Evolutionary conservation across 2,797 vertebrate genomes (phyloP), one percentile per base, ranked within the genome.

Genomic region (Tiaroga cobitis): DNA sequence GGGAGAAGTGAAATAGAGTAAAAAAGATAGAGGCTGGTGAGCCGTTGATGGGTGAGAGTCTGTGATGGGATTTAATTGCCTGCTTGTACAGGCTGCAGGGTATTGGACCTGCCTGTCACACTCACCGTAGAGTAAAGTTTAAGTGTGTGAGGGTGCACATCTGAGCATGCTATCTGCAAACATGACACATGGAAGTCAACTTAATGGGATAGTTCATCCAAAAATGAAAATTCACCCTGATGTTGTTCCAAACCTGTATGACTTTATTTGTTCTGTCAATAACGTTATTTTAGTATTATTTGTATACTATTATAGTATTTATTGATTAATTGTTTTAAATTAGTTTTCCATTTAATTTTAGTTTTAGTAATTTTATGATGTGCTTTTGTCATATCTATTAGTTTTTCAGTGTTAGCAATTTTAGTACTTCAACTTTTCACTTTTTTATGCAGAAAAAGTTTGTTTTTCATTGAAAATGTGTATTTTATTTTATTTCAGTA

Each of bases 31-130:
- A 81, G 85, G 84, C 75, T 68, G 86, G 86, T 77, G 85, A 63
- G 74, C 18, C 49, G 19, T 32, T 74, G 72, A 75, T 72, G 46
- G 68, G 61, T 16, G 46, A 86, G 67, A 69, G n/a, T 74, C 54
- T 61, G 72, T 68, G 80, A 69, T 61, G 34, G 51, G 79, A 70
- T 89, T 89, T 90, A 87, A 90, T 90, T 89, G 86, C 86, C 61
- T 73, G 69, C 82, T 82, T 84, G 76, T 81, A 80, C 59, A 26
- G 72, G 67, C 89, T 89, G 84, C 70, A 59, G 86, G 82, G 81
- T 68, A 29, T 87, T 85, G 84, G 67, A 84, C 54, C 65, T 76
- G 84, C 78, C 86, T 79, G 41, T 89, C 82, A 86, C 74, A 67
- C 70, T 81, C 9, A 19, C 6, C 1, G 0, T 24, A 54, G 41